A percentile compares a stretch with the other conserved stretches of the same genome.
These are phyloP conservation scores for Phasianus colchicus DNA, from an alignment of 2,113 vertebrate species.

Conservation along the genomic window DNA sequence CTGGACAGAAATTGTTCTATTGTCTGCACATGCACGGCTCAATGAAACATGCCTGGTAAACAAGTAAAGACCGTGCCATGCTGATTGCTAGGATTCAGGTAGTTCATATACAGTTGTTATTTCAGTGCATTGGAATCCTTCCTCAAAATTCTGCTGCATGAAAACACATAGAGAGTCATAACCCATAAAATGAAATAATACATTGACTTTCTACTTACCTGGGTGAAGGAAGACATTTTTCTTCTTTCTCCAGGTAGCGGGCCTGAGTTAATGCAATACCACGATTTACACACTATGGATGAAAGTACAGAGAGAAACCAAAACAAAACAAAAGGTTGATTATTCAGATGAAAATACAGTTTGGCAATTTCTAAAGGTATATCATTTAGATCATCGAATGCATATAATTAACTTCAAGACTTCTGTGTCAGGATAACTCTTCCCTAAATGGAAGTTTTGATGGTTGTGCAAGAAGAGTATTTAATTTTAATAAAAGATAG, in stretches of 20 bases:
- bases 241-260: slow-evolving; percentile 93
- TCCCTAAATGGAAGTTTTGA: neutral
- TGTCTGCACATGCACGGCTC: neutral
- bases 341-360: neutral
- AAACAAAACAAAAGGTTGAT: neutral
- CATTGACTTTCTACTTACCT: slow-evolving; percentile 79
- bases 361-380: neutral
- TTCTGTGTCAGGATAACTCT: neutral
- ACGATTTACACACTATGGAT: slow-evolving; percentile 86
- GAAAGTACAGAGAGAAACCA: neutral
- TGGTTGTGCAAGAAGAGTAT: neutral
- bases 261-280: slow-evolving; percentile 91
- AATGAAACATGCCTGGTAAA: neutral
- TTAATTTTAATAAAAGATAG: neutral
- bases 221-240: slow-evolving; percentile 89
- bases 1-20: neutral
- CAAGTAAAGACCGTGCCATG: neutral
- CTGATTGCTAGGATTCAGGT: neutral
- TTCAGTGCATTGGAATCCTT: neutral
- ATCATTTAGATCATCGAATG: neutral
- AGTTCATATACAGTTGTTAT: neutral
- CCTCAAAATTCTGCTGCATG: neutral
- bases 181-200: neutral
- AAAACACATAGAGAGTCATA: neutral
- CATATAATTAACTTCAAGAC: neutral